A percentile compares a stretch with the other conserved stretches of the same genome.
phyloP scores from a whole-genome alignment of 53 echinoderm and acorn worm genomes.

The Temnopleurus reevesii region DNA sequence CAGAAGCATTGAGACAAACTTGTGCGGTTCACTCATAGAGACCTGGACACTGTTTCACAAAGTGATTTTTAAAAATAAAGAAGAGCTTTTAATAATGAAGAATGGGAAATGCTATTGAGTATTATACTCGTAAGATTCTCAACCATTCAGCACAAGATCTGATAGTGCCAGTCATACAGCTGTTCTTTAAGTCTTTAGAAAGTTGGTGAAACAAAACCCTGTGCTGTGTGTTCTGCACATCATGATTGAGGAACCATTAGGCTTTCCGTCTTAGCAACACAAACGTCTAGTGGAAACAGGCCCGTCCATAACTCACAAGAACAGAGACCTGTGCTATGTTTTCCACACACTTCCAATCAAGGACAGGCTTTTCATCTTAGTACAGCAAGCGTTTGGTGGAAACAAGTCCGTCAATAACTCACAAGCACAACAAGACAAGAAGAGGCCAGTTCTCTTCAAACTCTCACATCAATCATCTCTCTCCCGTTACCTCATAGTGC shows the following conservation, averaged over 20 bases:
- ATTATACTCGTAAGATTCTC: no score
- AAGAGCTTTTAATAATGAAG: no score
- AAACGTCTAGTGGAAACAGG: not conserved
- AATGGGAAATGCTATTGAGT: no score
- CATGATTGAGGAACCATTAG: not conserved
- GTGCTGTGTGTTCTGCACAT: not conserved
- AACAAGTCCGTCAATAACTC: not conserved
- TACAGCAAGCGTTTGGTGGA: not conserved
- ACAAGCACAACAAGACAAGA: constrained; percentile 28
- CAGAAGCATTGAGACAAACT: not conserved
- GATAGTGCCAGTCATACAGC: no score
- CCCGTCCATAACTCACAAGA: not conserved
- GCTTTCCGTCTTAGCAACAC: not conserved
- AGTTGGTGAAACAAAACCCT: no score
- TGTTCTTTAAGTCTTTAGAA: no score
- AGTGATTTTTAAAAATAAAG: no score
- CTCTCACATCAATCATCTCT: not conserved
- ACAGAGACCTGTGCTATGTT: not conserved
- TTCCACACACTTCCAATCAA: not conserved
- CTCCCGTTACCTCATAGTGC: not conserved
- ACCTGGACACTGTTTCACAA: no score
- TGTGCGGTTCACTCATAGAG: not conserved
- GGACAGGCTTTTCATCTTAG: not conserved
- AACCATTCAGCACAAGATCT: no score
- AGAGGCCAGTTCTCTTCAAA: not conserved